Conservation (phyloP, 2,888 invertebrate genomes). For the Adelognathus sp. region DNA sequence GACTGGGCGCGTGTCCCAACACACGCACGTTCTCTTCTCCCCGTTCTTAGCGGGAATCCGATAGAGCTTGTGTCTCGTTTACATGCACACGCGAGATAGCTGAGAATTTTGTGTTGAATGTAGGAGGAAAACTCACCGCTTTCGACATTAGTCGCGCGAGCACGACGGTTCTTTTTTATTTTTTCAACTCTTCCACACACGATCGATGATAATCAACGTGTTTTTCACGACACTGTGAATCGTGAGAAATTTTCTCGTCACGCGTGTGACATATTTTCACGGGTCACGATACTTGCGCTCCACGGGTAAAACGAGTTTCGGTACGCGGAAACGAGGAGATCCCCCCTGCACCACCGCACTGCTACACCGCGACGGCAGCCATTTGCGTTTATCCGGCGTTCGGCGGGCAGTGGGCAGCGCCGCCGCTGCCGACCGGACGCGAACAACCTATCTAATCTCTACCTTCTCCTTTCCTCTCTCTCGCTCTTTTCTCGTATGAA, state of each 20-base stretch:
- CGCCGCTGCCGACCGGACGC: slow-evolving; percentile 46
- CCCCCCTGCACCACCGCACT: slow-evolving; percentile 60
- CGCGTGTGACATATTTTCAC: slow-evolving; percentile 54
- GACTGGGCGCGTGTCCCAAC: slow-evolving; percentile 58
- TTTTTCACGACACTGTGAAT: background rate
- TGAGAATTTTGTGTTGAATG: too few species aligned
- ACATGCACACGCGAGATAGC: background rate
- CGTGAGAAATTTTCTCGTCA: slow-evolving; percentile 8
- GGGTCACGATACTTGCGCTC: slow-evolving; percentile 28
- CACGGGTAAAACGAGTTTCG: slow-evolving; percentile 17
- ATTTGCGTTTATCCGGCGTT: slow-evolving; percentile 69
- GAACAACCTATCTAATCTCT: slow-evolving; percentile 43
- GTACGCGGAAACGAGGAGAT: slow-evolving; percentile 59
- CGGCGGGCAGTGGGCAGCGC: slow-evolving; percentile 30
- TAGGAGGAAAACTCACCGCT: background rate
- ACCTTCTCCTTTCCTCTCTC: too few species aligned
- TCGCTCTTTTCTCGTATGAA: background rate
- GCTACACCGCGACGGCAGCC: slow-evolving; percentile 70
- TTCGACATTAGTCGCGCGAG: background rate
- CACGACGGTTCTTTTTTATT: too few species aligned
- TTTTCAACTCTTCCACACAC: too few species aligned
- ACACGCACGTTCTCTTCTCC: slow-evolving; percentile 16
- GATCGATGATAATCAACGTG: background rate
- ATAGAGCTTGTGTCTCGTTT: slow-evolving; percentile 6
- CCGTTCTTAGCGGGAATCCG: slow-evolving; percentile 48